A percentile compares a stretch with the other conserved stretches of the same genome.
Conservation (phyloP, 2,797 vertebrate genomes). For the Syndactyla subalaris region DNA sequence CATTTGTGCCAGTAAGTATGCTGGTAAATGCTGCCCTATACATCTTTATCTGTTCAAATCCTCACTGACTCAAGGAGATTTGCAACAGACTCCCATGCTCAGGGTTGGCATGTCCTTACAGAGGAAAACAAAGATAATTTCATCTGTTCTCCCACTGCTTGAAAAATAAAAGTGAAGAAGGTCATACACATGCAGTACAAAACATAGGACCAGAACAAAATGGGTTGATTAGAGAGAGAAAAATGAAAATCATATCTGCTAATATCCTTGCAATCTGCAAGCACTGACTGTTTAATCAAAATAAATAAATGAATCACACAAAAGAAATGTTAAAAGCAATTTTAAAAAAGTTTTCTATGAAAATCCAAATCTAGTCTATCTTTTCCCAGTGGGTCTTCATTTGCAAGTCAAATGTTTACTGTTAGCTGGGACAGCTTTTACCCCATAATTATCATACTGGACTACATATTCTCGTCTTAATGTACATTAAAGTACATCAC, state of each 20-base stretch:
- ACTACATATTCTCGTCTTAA: not conserved
- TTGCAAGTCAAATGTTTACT: slow-evolving; percentile 3
- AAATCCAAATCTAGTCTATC: not conserved
- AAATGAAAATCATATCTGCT: not conserved
- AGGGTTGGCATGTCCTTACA: not conserved
- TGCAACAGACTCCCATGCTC: not conserved
- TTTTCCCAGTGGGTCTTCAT: not conserved
- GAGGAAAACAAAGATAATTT: not conserved
- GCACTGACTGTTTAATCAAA: not conserved
- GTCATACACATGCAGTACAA: not conserved
- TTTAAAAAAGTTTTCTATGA: not conserved
- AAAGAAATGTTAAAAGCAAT: not conserved
- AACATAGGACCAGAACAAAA: not conserved
- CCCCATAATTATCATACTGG: not conserved
- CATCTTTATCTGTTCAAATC: not conserved
- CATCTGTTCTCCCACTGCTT: not conserved
- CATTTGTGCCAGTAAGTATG: not conserved
- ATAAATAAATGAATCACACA: not conserved
- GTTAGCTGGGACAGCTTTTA: not conserved
- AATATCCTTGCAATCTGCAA: not conserved
- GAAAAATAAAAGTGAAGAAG: not conserved
- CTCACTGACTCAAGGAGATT: not conserved
- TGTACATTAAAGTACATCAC: not conserved
- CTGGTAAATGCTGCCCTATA: not conserved
- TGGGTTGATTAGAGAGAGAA: not conserved